Percentiles rank a stretch among this genome's conserved stretches.
phyloP scores from a whole-genome alignment of 2,113 vertebrate genomes.

The Aspidoscelis tigris region DNA sequence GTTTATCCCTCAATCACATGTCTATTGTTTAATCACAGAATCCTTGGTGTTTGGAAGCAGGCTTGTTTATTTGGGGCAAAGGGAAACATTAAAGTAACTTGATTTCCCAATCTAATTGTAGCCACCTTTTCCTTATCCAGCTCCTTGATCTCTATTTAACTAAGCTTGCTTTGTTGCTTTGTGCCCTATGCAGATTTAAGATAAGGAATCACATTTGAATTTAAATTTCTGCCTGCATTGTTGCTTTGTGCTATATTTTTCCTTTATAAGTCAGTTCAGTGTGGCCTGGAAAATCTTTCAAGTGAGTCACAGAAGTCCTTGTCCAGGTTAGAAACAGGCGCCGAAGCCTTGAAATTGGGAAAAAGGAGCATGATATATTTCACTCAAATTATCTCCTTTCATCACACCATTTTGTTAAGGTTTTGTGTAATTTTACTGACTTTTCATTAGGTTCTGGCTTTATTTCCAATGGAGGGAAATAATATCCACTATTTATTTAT shows the following conservation, averaged over 20 bases:
- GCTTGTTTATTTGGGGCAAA: neutral
- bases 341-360: neutral
- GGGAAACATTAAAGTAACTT: neutral
- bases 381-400: neutral
- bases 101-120: neutral
- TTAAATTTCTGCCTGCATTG: neutral
- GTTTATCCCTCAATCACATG: neutral
- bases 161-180: neutral
- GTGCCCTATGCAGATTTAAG: neutral
- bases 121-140: neutral
- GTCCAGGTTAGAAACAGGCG: neutral
- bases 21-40: rapidly evolving
- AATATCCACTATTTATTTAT: too few species aligned
- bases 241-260: too few species aligned
- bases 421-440: neutral
- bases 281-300: neutral
- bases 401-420: neutral
- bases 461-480: neutral
- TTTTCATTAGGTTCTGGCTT: neutral
- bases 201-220: neutral
- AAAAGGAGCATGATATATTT: neutral
- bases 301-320: neutral
- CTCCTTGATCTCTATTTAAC: neutral
- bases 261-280: neutral
- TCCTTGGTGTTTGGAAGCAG: neutral